Evolutionary conservation across 2,113 vertebrate genomes (phyloP).

Genomic region (Bombycilla garrulus): DNA sequence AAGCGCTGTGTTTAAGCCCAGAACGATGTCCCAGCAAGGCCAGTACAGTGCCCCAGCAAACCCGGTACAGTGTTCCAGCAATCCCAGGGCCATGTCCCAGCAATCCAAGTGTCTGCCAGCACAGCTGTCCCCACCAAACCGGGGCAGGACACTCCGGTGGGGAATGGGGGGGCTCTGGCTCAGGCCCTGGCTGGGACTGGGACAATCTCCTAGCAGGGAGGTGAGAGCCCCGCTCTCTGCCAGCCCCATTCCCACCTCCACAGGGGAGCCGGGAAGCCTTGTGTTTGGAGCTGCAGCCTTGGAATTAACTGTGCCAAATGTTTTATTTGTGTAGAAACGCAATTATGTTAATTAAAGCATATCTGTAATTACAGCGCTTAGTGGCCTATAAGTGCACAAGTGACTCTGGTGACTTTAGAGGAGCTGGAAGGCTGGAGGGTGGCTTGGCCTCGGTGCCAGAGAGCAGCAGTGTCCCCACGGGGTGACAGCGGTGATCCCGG

Average conservation of each 20-base stretch:
- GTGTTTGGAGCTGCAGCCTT: not conserved
- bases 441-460: rapidly evolving
- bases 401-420: not conserved
- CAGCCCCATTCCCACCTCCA: not conserved
- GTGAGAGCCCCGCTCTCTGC: not conserved
- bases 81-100: not conserved
- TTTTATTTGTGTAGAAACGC: conserved; percentile 56
- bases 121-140: not conserved
- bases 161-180: not conserved
- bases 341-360: conserved; percentile 66
- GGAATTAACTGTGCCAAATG: conserved; percentile 24
- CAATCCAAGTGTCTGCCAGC: not conserved
- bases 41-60: not conserved
- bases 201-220: not conserved
- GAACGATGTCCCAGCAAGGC: not conserved
- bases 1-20: not conserved
- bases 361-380: conserved; percentile 56
- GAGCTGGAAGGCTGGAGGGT: not conserved
- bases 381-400: not conserved
- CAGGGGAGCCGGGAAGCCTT: not conserved
- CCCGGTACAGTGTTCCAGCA: not conserved
- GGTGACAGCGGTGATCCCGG: not conserved
- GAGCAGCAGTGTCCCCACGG: not conserved
- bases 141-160: not conserved
- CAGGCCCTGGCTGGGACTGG: not conserved